Conservation (phyloP, 2,888 invertebrate species). For the Dryobotodes eremita region DNA sequence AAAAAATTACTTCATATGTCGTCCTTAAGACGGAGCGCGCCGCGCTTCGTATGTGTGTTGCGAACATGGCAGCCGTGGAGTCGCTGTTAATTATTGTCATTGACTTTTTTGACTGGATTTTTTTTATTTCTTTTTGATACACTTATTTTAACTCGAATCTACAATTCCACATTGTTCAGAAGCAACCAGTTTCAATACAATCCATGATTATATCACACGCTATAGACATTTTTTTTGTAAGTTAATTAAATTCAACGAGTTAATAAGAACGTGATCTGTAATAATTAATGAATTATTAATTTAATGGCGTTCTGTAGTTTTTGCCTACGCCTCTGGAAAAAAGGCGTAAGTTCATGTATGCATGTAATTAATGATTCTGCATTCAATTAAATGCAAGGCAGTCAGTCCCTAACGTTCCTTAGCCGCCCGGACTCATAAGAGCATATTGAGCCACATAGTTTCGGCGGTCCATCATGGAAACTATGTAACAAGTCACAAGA, state of each 20-base stretch:
- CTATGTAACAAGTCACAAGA: background rate
- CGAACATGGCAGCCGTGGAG: slow-evolving; percentile 78
- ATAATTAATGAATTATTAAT: background rate
- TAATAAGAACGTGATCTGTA: background rate
- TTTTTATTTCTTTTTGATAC: background rate
- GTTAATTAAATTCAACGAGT: background rate
- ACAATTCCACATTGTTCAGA: background rate
- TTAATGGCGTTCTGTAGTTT: too few relatives aligned
- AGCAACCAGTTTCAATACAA: background rate
- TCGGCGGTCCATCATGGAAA: background rate
- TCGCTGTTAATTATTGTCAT: slow-evolving; percentile 60
- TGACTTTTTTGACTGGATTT: background rate
- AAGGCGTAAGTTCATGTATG: too few relatives aligned
- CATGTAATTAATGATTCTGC: background rate
- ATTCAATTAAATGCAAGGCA: background rate
- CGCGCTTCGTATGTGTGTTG: slow-evolving; percentile 89
- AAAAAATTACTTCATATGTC: slow-evolving; percentile 91
- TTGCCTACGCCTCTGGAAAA: too few relatives aligned
- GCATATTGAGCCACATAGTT: background rate
- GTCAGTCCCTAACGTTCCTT: background rate
- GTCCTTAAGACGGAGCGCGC: slow-evolving; percentile 91
- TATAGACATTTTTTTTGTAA: too few relatives aligned
- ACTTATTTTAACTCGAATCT: background rate
- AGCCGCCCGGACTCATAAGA: background rate
- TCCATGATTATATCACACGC: too few relatives aligned